Conservation (phyloP, 2,113 vertebrate species). For the Rhodinocichla rosea region DNA sequence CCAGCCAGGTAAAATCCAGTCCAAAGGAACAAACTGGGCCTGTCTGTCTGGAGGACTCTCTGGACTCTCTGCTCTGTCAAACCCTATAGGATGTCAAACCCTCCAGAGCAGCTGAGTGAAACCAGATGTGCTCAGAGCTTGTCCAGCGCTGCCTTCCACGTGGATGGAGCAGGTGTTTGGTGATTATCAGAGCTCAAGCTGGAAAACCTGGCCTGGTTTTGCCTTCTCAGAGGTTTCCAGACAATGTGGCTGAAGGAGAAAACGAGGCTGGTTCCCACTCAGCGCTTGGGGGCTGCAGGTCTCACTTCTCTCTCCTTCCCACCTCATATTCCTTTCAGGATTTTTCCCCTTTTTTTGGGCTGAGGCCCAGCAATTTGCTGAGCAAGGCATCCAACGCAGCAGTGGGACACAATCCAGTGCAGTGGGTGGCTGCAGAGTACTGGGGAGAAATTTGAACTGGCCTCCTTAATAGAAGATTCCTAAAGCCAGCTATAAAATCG, state of each 20-base stretch:
- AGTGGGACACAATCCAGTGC: not conserved
- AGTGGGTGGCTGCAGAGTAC: not conserved
- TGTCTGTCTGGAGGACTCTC: not conserved
- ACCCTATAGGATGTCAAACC: conserved; percentile 20
- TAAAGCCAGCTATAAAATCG: not conserved
- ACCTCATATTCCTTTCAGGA: not conserved
- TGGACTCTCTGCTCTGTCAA: not conserved
- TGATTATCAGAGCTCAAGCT: not conserved
- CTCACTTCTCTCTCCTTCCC: not conserved
- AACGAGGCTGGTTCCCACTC: not conserved
- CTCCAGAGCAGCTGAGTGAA: not conserved
- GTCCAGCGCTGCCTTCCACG: not conserved
- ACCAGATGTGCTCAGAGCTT: conserved; percentile 27
- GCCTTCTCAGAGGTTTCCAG: not conserved
- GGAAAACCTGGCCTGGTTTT: not conserved
- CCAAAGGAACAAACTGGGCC: not conserved
- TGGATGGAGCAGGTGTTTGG: conserved; percentile 15
- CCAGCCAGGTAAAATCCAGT: not conserved
- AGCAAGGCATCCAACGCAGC: not conserved
- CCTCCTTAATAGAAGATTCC: not conserved
- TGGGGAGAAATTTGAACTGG: not conserved
- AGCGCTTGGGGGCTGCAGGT: not conserved
- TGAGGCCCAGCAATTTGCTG: conserved; percentile 12
- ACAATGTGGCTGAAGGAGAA: not conserved
- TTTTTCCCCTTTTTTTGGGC: not conserved